phyloP scores from a whole-genome alignment of 2,888 invertebrate genomes.

The Pseudanteris insignis region DNA sequence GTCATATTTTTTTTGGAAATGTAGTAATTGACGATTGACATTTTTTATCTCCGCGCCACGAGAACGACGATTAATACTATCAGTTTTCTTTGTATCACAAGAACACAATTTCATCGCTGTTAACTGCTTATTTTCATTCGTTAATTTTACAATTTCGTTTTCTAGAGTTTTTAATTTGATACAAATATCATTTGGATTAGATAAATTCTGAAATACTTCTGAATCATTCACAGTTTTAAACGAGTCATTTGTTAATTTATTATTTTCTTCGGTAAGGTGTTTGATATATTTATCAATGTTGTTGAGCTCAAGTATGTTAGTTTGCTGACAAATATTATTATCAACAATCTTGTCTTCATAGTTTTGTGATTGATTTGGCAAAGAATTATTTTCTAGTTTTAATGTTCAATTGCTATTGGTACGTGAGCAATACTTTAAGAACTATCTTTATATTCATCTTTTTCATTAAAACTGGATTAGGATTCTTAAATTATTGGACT shows the following conservation, averaged over 20 bases:
- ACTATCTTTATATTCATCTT: no score
- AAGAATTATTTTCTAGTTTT: no score
- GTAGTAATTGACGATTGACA: conserved; percentile 49
- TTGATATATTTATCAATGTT: neutral
- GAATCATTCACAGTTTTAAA: conserved; percentile 69
- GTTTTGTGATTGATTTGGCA: no score
- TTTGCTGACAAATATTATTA: no score
- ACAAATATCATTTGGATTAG: no score
- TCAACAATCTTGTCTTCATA: no score
- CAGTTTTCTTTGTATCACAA: conserved; percentile 52
- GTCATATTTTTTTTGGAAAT: conserved; percentile 54
- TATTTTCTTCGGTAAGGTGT: neutral
- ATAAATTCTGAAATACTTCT: conserved; percentile 46
- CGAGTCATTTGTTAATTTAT: conserved; percentile 58
- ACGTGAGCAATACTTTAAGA: no score
- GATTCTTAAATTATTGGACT: no score
- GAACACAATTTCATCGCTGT: conserved; percentile 54
- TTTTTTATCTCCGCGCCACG: conserved; percentile 52
- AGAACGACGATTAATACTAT: conserved; percentile 50
- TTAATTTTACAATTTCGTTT: conserved; percentile 48
- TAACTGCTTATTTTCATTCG: conserved; percentile 52
- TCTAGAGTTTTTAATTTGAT: conserved; percentile 50
- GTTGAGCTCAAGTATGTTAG: no score
- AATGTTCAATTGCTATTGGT: no score
- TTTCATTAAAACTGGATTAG: no score